A percentile compares a stretch with the other conserved stretches of the same genome.
phyloP scores from a whole-genome alignment of 2,113 vertebrate species.

The Heterocephalus glaber region DNA sequence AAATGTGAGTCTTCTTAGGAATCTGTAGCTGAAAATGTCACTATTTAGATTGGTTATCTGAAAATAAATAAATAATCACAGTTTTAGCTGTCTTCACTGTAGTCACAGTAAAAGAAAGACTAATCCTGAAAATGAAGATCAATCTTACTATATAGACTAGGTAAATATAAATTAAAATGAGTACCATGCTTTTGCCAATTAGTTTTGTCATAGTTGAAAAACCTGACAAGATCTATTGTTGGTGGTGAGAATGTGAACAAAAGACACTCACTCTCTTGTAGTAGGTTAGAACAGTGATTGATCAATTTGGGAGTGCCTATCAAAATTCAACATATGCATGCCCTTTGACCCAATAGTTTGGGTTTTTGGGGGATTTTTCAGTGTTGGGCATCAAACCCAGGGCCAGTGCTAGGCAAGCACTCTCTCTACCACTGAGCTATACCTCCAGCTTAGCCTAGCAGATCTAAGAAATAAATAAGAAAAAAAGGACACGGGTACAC shows the following conservation, averaged over 20 bases:
- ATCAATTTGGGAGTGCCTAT: not conserved
- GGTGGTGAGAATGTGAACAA: constrained; percentile 2
- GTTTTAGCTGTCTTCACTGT: not conserved
- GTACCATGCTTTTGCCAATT: not conserved
- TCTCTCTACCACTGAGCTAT: not conserved
- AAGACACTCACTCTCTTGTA: not conserved
- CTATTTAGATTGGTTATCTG: not conserved
- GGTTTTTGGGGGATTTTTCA: not conserved
- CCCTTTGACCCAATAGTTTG: not conserved
- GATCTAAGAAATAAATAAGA: constrained; percentile 27
- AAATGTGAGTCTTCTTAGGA: not conserved
- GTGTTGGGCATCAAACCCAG: not conserved
- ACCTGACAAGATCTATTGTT: not conserved
- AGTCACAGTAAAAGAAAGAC: not conserved
- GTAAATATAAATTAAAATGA: constrained; percentile 14
- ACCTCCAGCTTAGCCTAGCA: not conserved
- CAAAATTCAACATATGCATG: not conserved
- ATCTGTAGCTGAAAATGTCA: constrained; percentile 17
- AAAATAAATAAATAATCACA: not conserved
- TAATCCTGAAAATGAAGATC: not conserved
- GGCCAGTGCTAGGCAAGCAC: not conserved
- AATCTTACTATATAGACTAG: not conserved
- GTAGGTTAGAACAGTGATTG: not conserved
- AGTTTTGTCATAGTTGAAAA: constrained; percentile 2
- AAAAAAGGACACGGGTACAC: not conserved